These are phyloP conservation scores for Sicus ferrugineus DNA, from an alignment of 2,888 invertebrate genomes.

Conservation along the genomic window DNA sequence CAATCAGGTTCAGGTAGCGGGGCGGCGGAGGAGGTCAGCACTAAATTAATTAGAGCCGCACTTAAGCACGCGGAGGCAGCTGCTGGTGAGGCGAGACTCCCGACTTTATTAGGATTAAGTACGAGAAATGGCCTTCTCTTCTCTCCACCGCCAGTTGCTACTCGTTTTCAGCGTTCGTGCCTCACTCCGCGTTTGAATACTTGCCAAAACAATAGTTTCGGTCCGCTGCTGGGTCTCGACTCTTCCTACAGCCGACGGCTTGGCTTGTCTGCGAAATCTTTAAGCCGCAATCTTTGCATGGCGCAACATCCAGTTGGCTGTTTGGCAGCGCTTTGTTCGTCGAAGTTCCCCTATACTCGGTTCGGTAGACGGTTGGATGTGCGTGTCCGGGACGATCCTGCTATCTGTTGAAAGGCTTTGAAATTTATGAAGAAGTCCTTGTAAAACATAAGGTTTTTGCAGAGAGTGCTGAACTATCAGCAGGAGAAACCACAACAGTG, in stretches of 20 bases:
- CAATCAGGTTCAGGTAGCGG: not conserved
- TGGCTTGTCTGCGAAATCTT: not conserved
- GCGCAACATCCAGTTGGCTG: not conserved
- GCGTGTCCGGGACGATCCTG: not conserved
- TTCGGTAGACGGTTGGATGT: not conserved
- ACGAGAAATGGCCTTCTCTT: not conserved
- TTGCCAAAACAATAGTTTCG: conserved; percentile 19
- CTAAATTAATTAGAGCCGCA: conserved; percentile 25
- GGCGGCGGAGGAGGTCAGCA: not conserved
- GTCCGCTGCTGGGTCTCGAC: not conserved
- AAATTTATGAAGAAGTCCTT: conserved; percentile 58
- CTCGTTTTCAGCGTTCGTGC: not conserved
- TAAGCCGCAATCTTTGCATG: conserved; percentile 17
- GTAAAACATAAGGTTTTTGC: conserved; percentile 50
- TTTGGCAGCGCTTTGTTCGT: not conserved
- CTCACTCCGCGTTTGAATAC: not conserved
- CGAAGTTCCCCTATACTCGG: not conserved
- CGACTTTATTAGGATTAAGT: conserved; percentile 16
- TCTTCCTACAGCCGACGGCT: not conserved
- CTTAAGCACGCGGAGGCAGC: no score
- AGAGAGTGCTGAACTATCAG: conserved; percentile 45
- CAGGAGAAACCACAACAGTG: conserved; percentile 39
- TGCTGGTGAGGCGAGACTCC: not conserved
- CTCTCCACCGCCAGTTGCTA: no score
- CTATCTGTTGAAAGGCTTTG: conserved; percentile 35